Evolutionary conservation across 2,113 vertebrate genomes (phyloP).

Genomic region (Brevimyrus niger): DNA sequence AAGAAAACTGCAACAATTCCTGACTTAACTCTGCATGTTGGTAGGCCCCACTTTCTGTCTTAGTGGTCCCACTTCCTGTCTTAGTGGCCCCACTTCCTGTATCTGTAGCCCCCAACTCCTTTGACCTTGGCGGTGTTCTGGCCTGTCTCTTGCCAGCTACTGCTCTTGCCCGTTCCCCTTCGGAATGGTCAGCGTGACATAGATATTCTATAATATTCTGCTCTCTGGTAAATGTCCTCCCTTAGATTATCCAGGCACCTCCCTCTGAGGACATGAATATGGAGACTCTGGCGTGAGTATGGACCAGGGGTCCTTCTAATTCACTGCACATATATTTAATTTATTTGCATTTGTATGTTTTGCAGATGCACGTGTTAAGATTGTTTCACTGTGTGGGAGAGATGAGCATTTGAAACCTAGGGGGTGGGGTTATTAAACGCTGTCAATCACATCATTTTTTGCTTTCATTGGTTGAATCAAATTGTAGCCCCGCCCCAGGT

Average conservation of each 20-base stretch:
- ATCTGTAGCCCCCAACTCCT: background rate
- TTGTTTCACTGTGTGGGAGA: background rate
- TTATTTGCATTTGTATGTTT: background rate
- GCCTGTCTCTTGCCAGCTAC: background rate
- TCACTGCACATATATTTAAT: background rate
- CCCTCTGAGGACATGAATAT: constrained; percentile 87
- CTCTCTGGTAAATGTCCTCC: constrained; percentile 20
- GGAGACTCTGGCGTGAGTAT: constrained; percentile 88
- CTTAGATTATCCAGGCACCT: constrained; percentile 83
- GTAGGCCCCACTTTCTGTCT: background rate
- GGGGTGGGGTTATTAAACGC: background rate
- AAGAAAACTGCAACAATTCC: background rate
- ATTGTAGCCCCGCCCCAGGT: background rate
- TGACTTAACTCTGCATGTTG: background rate
- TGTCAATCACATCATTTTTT: background rate
- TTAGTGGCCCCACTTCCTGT: constrained; percentile 7
- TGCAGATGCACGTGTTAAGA: background rate
- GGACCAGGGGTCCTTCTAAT: background rate
- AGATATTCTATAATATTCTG: background rate
- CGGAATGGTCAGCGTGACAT: background rate
- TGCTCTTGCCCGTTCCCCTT: background rate
- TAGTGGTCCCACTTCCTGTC: background rate
- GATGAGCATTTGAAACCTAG: background rate
- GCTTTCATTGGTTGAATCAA: background rate
- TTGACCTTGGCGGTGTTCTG: background rate